Evolutionary conservation across 2,113 vertebrate species (phyloP).

Genomic region (Gracilinanus agilis): DNA sequence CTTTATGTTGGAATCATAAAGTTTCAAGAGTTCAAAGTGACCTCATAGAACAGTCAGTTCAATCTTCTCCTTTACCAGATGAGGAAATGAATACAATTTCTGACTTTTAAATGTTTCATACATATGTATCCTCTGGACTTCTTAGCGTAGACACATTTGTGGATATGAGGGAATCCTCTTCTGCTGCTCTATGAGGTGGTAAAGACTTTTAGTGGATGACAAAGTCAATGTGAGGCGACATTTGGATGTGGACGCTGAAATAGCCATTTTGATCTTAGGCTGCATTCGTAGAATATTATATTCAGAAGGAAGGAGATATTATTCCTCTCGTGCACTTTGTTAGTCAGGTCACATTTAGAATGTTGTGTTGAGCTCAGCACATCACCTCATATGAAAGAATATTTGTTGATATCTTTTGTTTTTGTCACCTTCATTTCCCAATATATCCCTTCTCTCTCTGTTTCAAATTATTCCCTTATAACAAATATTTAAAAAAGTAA

Average conservation of each 20-base stretch:
- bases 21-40: neutral
- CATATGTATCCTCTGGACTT: neutral
- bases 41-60: neutral
- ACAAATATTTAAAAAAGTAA: neutral
- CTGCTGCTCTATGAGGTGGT: neutral
- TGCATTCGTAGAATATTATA: neutral
- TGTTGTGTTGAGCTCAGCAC: neutral
- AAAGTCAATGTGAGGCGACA: neutral
- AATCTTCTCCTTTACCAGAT: neutral
- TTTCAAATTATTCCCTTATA: neutral
- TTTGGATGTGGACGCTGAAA: neutral
- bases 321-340: neutral
- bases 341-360: neutral
- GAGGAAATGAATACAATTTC: neutral
- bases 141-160: neutral
- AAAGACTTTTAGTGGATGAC: neutral
- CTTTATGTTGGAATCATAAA: neutral
- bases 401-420: neutral
- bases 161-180: neutral
- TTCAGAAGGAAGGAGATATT: neutral
- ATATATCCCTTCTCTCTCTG: neutral
- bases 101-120: neutral
- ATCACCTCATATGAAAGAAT: neutral
- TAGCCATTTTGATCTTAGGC: neutral
- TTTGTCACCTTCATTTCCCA: neutral